Percentiles rank a stretch among this genome's conserved stretches.
Evolutionary conservation across 2,113 vertebrate genomes (phyloP).

Genomic region (Empidonax alnorum): DNA sequence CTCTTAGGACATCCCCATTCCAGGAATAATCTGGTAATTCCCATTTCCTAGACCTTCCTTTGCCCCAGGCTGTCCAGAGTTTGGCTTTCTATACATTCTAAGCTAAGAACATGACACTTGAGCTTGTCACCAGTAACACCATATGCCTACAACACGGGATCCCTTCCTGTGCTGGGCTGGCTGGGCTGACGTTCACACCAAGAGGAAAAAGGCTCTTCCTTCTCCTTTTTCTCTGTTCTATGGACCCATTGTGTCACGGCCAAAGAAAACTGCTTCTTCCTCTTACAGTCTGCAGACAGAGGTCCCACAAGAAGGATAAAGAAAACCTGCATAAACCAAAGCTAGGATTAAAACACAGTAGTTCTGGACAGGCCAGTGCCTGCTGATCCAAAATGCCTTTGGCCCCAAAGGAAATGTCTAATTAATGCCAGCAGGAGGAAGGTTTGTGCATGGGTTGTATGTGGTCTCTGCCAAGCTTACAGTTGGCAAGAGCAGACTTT

Average conservation of each 20-base stretch:
- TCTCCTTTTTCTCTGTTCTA: not conserved
- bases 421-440: not conserved
- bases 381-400: not conserved
- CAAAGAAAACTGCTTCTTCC: not conserved
- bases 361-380: not conserved
- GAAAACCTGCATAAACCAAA: not conserved
- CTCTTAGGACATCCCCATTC: not conserved
- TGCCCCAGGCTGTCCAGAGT: not conserved
- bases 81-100: not conserved
- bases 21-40: not conserved
- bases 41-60: not conserved
- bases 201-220: not conserved
- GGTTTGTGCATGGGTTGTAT: not conserved
- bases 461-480: not conserved
- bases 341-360: not conserved
- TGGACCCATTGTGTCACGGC: rapidly evolving
- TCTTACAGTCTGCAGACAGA: not conserved
- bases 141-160: not conserved
- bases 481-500: not conserved
- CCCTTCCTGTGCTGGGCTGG: not conserved
- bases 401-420: not conserved
- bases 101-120: not conserved
- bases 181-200: not conserved
- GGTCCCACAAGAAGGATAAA: not conserved
- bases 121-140: not conserved